Evolutionary conservation across 1,140 invertebrate genomes (phyloP).

Genomic region (Drosophila azteca): DNA sequence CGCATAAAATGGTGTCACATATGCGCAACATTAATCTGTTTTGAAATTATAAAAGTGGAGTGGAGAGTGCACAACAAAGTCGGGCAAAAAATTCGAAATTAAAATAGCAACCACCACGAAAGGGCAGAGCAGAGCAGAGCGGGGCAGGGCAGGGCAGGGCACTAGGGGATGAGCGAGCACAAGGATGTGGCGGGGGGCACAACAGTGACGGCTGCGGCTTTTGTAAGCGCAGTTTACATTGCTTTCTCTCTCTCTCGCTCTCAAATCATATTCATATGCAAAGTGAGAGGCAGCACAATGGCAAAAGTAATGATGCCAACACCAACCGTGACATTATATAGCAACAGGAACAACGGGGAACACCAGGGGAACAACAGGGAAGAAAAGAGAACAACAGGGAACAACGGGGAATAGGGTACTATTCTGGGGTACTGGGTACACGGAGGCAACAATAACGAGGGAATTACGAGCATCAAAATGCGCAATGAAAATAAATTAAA

Average conservation of each 20-base stretch:
- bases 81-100: slow-evolving; percentile 64
- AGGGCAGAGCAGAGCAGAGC: slow-evolving; percentile 13
- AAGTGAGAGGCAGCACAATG: slow-evolving; percentile 62
- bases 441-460: slow-evolving; percentile 80
- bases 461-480: slow-evolving; percentile 83
- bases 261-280: slow-evolving; percentile 81
- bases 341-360: slow-evolving; percentile 11
- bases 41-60: slow-evolving; percentile 79
- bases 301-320: slow-evolving; percentile 76
- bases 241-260: slow-evolving; percentile 32
- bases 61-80: slow-evolving; percentile 52
- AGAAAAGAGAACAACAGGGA: slow-evolving; percentile 20
- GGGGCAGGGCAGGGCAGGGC: background rate
- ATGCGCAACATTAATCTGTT: slow-evolving; percentile 83
- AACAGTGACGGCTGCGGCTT: slow-evolving; percentile 47
- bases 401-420: slow-evolving; percentile 4
- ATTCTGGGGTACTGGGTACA: slow-evolving; percentile 32
- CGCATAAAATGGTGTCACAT: slow-evolving; percentile 83
- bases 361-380: background rate
- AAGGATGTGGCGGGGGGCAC: background rate
- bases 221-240: slow-evolving; percentile 77
- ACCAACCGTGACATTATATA: slow-evolving; percentile 73
- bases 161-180: slow-evolving; percentile 1
- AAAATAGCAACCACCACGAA: slow-evolving; percentile 74
- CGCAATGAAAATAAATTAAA: slow-evolving; percentile 83